Evolutionary conservation across 1,140 invertebrate species (phyloP).

Genomic region (Zaprionus ghesquierei): DNA sequence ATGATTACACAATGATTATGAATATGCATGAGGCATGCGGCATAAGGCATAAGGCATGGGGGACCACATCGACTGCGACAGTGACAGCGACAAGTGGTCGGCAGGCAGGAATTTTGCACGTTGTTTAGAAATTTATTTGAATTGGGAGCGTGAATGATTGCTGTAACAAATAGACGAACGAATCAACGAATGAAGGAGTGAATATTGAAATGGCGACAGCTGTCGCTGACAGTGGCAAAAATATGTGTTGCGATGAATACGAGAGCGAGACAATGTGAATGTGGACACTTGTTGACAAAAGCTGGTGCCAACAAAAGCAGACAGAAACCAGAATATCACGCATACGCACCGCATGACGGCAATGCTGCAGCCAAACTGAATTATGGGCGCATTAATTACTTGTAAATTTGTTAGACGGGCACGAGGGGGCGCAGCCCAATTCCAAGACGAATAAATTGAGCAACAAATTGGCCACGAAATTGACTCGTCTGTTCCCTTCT

Average conservation of each 20-base stretch:
- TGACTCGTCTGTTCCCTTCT: conserved; percentile 12
- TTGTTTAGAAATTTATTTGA: conserved; percentile 52
- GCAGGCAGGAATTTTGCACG: conserved; percentile 61
- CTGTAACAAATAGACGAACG: conserved; percentile 55
- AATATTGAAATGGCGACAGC: conserved; percentile 76
- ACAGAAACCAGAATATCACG: conserved; percentile 30
- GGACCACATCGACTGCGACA: not conserved
- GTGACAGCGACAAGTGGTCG: conserved; percentile 55
- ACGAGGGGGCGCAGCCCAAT: conserved; percentile 4
- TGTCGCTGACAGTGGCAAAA: conserved; percentile 64
- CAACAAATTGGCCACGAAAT: conserved; percentile 75
- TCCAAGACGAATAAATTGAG: conserved; percentile 58
- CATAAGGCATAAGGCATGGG: no score
- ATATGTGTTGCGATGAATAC: not conserved
- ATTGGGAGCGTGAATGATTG: conserved; percentile 71
- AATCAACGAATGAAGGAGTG: conserved; percentile 5
- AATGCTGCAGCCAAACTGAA: conserved; percentile 36
- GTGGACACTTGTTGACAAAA: conserved; percentile 67
- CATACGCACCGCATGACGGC: conserved; percentile 31
- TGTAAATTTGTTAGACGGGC: conserved; percentile 70
- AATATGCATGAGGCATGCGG: conserved; percentile 71
- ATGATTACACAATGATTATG: conserved; percentile 83
- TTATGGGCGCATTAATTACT: conserved; percentile 81
- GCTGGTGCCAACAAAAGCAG: not conserved
- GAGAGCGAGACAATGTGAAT: conserved; percentile 62